Evolutionary conservation across 2,888 invertebrate species (phyloP).

Genomic region (Dermolepida albohirtum): DNA sequence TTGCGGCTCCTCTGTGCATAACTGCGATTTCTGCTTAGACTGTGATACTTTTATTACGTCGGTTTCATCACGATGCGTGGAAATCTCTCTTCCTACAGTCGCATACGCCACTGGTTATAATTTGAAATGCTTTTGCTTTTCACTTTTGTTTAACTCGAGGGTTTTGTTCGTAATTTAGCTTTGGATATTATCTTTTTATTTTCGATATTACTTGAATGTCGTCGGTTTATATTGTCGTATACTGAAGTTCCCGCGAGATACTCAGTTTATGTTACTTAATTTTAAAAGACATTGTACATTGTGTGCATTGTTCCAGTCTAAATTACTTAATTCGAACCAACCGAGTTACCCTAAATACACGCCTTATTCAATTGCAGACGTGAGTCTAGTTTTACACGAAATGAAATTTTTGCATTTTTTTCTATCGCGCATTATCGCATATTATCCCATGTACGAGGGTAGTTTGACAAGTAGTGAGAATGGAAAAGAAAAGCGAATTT

Average conservation of each 20-base stretch:
- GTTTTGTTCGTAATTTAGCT: conserved; percentile 49
- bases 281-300: background rate
- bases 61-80: conserved; percentile 57
- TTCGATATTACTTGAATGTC: conserved; percentile 25
- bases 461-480: no score
- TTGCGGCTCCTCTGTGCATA: conserved; percentile 62
- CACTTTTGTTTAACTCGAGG: conserved; percentile 50
- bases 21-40: conserved; percentile 64
- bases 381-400: no score
- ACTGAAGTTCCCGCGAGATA: conserved; percentile 1
- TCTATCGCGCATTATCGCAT: no score
- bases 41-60: conserved; percentile 62
- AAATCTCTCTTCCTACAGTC: conserved; percentile 53
- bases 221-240: conserved; percentile 20
- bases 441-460: no score
- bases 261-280: conserved; percentile 23
- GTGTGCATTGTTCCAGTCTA: no score
- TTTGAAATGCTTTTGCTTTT: conserved; percentile 59
- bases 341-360: no score
- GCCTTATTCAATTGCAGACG: no score
- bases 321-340: no score
- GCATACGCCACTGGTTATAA: conserved; percentile 57
- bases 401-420: no score
- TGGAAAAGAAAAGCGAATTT: no score
- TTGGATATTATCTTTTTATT: conserved; percentile 44